Conservation (phyloP, 2,113 vertebrate species). For the Xerus inauris region DNA sequence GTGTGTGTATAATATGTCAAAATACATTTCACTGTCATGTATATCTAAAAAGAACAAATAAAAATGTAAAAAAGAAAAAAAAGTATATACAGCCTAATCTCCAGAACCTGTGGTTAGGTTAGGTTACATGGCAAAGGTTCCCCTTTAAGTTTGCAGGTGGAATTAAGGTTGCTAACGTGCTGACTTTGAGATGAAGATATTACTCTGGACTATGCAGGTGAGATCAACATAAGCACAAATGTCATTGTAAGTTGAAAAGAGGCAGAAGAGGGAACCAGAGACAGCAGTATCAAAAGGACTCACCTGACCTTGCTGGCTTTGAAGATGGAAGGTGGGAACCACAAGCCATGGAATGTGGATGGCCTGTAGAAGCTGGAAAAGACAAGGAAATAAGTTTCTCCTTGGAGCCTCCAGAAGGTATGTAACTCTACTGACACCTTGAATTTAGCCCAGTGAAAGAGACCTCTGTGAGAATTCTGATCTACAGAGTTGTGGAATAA, state of each 20-base stretch:
- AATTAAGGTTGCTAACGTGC: background rate
- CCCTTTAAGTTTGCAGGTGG: background rate
- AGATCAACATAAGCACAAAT: background rate
- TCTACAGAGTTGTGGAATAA: background rate
- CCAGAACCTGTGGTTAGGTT: background rate
- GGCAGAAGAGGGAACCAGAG: background rate
- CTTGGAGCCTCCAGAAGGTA: background rate
- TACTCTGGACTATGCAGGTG: background rate
- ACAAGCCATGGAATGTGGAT: background rate
- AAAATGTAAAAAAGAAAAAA: no score
- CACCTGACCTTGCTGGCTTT: background rate
- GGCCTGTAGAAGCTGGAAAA: background rate
- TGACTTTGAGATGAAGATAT: background rate
- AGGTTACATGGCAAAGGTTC: background rate
- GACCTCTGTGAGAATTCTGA: background rate
- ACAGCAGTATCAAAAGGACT: background rate
- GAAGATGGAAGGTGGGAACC: background rate
- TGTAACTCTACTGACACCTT: background rate
- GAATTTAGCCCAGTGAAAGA: background rate
- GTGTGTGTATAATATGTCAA: no score
- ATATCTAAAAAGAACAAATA: no score
- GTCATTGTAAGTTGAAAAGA: background rate
- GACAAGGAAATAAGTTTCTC: background rate
- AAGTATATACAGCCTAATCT: background rate
- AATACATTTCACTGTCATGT: no score